phyloP scores from a whole-genome alignment of 1,140 invertebrate genomes.

The Euschistus heros region DNA sequence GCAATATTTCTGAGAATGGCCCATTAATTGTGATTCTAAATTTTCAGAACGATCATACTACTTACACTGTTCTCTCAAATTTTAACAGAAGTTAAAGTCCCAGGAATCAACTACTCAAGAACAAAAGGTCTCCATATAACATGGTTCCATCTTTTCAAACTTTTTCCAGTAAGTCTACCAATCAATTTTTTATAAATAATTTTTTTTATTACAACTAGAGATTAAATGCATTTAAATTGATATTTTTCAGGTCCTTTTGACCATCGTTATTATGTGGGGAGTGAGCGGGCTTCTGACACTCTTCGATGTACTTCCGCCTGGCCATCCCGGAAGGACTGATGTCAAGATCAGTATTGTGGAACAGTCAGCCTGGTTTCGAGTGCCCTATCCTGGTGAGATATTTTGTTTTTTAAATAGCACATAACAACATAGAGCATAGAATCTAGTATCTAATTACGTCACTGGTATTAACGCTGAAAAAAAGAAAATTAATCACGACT shows the following conservation, averaged over 20 bases:
- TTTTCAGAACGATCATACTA: conserved; percentile 64
- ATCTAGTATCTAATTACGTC: no score
- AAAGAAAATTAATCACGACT: no score
- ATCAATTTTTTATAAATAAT: no score
- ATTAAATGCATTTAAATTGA: background rate
- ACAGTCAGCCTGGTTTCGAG: conserved; percentile 67
- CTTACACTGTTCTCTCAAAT: conserved; percentile 74
- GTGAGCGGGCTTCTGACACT: conserved; percentile 63
- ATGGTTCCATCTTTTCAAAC: conserved; percentile 64
- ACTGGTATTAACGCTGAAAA: no score
- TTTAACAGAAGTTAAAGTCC: conserved; percentile 55
- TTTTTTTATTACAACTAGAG: no score
- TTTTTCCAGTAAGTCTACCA: conserved; percentile 62
- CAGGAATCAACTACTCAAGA: conserved; percentile 49
- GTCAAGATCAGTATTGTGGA: conserved; percentile 58
- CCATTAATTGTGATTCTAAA: conserved; percentile 26
- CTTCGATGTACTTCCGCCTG: conserved; percentile 49
- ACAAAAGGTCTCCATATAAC: conserved; percentile 44
- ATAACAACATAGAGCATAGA: no score
- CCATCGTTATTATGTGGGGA: conserved; percentile 69
- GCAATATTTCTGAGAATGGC: no score
- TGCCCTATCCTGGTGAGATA: conserved; percentile 67
- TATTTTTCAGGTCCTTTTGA: conserved; percentile 55
- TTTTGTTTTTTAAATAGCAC: background rate
- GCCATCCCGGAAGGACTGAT: conserved; percentile 67